Conservation (phyloP, 1,140 invertebrate species). For the Sipha flava region DNA sequence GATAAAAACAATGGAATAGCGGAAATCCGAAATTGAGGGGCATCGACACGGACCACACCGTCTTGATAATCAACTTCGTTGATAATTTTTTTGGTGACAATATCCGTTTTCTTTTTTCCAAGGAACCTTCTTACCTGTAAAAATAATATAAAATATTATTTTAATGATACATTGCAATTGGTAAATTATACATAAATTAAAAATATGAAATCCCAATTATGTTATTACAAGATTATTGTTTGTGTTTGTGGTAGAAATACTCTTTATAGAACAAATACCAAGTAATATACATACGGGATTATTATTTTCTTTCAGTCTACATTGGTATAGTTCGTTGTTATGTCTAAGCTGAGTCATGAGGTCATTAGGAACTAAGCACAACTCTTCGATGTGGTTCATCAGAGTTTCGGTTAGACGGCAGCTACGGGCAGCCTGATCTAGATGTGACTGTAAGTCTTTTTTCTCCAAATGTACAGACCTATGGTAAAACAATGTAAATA, state of each 20-base stretch:
- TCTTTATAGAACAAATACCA: background rate
- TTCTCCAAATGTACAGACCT: constrained; percentile 43
- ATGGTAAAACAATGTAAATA: constrained; percentile 21
- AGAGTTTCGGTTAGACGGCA: constrained; percentile 71
- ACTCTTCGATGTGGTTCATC: constrained; percentile 59
- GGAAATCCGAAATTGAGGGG: constrained; percentile 47
- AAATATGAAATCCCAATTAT: no score
- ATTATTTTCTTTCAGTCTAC: constrained; percentile 45
- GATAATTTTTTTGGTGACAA: constrained; percentile 42
- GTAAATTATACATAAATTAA: no score
- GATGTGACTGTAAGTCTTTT: constrained; percentile 57
- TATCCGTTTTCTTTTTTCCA: constrained; percentile 40
- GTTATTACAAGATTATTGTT: background rate
- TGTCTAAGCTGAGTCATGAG: constrained; percentile 58
- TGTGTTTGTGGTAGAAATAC: background rate
- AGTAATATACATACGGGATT: constrained; percentile 41
- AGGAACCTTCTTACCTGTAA: constrained; percentile 45
- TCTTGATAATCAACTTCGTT: constrained; percentile 46
- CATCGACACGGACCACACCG: constrained; percentile 47
- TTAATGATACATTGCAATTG: background rate
- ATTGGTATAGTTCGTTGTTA: constrained; percentile 50
- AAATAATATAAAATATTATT: background rate
- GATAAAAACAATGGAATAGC: constrained; percentile 46
- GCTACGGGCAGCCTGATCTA: constrained; percentile 72
- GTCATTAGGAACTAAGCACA: constrained; percentile 69